Percentiles rank a stretch among this genome's conserved stretches.
Conservation (phyloP, 2,888 invertebrate species). For the Tigriopus californicus region DNA sequence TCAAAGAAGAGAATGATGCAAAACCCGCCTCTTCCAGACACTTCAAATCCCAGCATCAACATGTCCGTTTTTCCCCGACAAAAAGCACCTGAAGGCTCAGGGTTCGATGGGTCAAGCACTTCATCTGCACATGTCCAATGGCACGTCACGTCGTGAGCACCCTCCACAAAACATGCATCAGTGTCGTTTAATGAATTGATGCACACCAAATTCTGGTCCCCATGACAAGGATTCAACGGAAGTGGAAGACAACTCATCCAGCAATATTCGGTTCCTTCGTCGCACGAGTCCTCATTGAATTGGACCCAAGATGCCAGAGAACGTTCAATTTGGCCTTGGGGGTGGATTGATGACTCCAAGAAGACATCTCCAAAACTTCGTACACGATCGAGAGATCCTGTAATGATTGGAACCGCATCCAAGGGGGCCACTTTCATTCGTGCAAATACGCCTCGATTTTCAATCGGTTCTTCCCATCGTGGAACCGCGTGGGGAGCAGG, state of each 20-base stretch:
- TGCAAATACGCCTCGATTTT: slow-evolving; percentile 5
- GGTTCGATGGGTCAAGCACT: not conserved
- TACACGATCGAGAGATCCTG: not conserved
- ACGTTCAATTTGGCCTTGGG: no score
- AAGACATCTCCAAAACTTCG: slow-evolving; percentile 2
- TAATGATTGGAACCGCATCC: slow-evolving; percentile 3
- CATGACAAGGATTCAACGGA: not conserved
- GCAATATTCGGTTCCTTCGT: not conserved
- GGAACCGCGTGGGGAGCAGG: slow-evolving; percentile 13
- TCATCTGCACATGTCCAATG: slow-evolving; percentile 2
- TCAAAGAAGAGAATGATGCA: slow-evolving; percentile 13
- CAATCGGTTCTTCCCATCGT: not conserved
- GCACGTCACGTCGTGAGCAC: not conserved
- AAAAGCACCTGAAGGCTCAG: not conserved
- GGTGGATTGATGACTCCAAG: no score
- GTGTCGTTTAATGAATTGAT: not conserved
- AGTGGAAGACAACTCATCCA: slow-evolving; percentile 10
- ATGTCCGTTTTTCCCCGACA: slow-evolving; percentile 8
- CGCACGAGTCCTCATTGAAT: not conserved
- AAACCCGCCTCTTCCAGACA: not conserved
- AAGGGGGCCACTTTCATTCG: slow-evolving; percentile 14
- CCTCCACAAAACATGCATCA: not conserved
- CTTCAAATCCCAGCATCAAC: slow-evolving; percentile 13
- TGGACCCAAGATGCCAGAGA: no score
- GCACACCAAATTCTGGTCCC: not conserved